phyloP scores from a whole-genome alignment of 1,140 invertebrate genomes.

The Rhopalosiphum padi region DNA sequence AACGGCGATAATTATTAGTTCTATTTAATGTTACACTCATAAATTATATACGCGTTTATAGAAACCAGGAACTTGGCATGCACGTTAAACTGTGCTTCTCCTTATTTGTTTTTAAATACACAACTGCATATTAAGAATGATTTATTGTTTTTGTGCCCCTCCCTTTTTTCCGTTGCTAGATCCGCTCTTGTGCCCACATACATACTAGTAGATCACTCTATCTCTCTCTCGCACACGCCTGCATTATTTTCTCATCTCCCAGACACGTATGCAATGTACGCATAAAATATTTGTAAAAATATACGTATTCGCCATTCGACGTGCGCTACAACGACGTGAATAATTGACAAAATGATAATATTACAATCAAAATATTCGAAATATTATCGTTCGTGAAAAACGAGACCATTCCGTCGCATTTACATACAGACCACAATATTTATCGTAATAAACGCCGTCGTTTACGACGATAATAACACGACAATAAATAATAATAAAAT shows the following conservation, averaged over 20 bases:
- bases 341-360: neutral
- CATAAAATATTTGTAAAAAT: neutral
- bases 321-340: neutral
- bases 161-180: neutral
- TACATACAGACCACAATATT: neutral
- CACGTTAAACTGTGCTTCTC: neutral
- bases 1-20: neutral
- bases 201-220: neutral
- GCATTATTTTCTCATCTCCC: neutral
- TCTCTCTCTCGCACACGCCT: neutral
- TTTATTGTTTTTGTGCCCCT: neutral
- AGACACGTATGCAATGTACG: neutral
- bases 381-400: neutral
- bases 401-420: neutral
- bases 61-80: constrained; percentile 1
- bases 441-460: neutral
- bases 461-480: neutral
- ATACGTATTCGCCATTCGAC: neutral
- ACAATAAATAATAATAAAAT: neutral
- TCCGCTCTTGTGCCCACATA: neutral
- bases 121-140: constrained; percentile 1
- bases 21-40: neutral
- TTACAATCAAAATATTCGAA: neutral
- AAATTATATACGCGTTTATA: neutral
- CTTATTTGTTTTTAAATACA: constrained; percentile 18